Conservation (phyloP, 2,888 invertebrate species). For the Cryptosula pallasiana region DNA sequence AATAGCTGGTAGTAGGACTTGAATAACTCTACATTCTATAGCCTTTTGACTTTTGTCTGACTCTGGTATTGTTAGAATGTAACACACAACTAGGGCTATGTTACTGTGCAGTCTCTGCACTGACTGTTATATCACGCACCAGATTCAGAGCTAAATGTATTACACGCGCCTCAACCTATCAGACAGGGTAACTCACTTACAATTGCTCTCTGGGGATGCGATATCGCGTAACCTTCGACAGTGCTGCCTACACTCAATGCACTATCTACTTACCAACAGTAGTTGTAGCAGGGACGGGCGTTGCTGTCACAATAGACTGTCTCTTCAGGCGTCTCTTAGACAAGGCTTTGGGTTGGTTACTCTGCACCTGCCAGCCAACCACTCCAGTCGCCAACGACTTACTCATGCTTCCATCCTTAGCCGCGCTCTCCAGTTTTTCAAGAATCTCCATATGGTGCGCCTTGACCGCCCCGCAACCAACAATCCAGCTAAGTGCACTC, state of each 20-base stretch:
- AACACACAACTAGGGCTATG: too few relatives aligned
- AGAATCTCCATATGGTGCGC: background rate
- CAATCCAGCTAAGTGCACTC: constrained; percentile 12
- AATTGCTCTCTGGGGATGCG: too few relatives aligned
- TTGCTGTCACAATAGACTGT: constrained; percentile 14
- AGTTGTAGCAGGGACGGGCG: background rate
- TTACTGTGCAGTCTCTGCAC: too few relatives aligned
- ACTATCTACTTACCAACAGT: background rate
- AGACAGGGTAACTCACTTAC: too few relatives aligned
- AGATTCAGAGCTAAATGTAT: too few relatives aligned
- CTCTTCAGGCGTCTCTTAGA: constrained; percentile 12
- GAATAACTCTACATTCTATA: background rate
- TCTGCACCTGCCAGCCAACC: constrained; percentile 16
- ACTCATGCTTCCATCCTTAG: background rate
- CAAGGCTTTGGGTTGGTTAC: constrained; percentile 3
- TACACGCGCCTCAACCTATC: too few relatives aligned
- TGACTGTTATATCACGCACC: too few relatives aligned
- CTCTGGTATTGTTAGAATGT: background rate
- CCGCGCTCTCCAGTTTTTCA: constrained; percentile 14
- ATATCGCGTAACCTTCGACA: too few relatives aligned
- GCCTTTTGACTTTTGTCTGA: background rate
- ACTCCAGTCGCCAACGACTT: background rate
- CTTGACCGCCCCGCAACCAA: constrained; percentile 6
- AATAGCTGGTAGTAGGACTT: background rate
- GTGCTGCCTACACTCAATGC: background rate